A percentile compares a stretch with the other conserved stretches of the same genome.
Conservation (phyloP, 2,113 vertebrate genomes). For the Colistium nudipinnis region DNA sequence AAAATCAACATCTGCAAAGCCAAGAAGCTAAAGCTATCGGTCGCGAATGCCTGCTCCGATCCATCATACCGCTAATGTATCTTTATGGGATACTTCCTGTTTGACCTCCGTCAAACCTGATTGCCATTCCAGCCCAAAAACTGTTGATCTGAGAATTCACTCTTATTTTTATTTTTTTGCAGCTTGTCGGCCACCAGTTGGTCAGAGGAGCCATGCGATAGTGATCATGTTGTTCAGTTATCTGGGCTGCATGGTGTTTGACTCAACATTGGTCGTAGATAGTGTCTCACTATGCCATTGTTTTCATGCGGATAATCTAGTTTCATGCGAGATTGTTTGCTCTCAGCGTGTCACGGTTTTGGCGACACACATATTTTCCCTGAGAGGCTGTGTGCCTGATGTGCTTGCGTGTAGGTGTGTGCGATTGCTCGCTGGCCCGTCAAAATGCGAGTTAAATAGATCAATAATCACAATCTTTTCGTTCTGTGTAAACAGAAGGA, state of each 20-base stretch:
- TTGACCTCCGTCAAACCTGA: no score
- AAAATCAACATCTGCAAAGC: no score
- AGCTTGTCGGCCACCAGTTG: not conserved
- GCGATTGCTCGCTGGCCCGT: no score
- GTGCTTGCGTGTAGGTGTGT: no score
- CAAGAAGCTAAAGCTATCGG: no score
- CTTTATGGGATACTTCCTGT: no score
- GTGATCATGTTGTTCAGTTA: not conserved
- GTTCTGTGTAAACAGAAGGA: not conserved
- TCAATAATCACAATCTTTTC: not conserved
- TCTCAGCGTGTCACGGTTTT: not conserved
- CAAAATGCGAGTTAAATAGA: no score
- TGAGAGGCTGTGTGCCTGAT: no score
- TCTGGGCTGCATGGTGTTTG: slow-evolving; percentile 3
- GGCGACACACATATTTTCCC: no score
- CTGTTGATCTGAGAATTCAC: not conserved
- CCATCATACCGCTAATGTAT: no score
- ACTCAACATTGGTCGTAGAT: slow-evolving; percentile 15
- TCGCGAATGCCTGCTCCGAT: no score
- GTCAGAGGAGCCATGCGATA: not conserved
- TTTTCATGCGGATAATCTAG: slow-evolving; percentile 20
- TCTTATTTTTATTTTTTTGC: not conserved
- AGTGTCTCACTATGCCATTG: slow-evolving; percentile 22
- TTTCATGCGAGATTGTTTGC: slow-evolving; percentile 28
- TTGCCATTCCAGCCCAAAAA: no score